Conservation (phyloP, 2,797 vertebrate species). For the Sorex maritimensis region DNA sequence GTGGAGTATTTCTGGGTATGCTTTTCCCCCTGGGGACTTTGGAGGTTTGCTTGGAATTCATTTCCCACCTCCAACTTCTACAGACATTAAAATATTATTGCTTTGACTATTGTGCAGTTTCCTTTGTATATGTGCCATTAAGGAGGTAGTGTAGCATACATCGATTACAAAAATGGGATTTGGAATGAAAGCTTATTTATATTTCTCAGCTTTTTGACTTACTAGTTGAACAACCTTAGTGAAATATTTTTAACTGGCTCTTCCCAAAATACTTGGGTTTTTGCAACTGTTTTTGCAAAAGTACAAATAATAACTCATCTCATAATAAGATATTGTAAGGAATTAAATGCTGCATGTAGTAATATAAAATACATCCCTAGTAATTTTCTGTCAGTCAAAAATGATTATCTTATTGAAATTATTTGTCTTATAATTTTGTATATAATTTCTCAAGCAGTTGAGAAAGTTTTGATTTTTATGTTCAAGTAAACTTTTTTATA, state of each 20-base stretch:
- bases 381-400: neutral
- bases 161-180: neutral
- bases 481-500: conserved; percentile 18
- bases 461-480: conserved; percentile 2
- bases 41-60: too few species aligned
- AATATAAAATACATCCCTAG: neutral
- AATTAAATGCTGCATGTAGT: neutral
- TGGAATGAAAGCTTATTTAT: neutral
- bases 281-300: neutral
- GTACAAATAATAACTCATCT: neutral
- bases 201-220: neutral
- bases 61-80: too few species aligned
- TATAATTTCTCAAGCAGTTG: conserved; percentile 40
- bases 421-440: conserved; percentile 5
- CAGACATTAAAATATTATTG: too few species aligned
- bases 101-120: too few species aligned
- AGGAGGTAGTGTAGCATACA: too few species aligned
- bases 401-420: neutral
- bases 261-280: conserved; percentile 12
- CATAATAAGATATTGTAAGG: neutral
- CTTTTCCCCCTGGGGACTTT: too few species aligned
- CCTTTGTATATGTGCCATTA: too few species aligned
- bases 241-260: neutral
- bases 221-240: conserved; percentile 1
- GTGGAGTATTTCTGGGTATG: too few species aligned